A percentile compares a stretch with the other conserved stretches of the same genome.
Conservation (phyloP, 1,140 invertebrate genomes). For the Monomorium pharaonis region DNA sequence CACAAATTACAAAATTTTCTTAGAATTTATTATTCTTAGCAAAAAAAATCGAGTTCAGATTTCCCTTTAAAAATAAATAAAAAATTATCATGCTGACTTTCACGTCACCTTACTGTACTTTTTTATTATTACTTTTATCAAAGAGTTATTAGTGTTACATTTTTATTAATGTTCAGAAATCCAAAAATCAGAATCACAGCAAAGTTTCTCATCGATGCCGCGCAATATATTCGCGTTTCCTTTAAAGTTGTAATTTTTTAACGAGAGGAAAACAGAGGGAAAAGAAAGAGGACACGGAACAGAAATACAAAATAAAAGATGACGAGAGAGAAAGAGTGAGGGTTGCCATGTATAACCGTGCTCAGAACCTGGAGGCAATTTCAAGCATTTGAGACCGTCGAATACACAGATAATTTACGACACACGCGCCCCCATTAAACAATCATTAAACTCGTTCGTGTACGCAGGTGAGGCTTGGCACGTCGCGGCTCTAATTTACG, state of each 20-base stretch:
- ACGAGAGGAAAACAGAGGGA: not conserved
- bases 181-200: conserved; percentile 4
- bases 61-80: too few species aligned
- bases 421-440: conserved; percentile 84
- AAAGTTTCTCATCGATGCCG: conserved; percentile 1
- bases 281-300: conserved; percentile 31
- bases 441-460: conserved; percentile 86
- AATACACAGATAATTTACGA: conserved; percentile 85
- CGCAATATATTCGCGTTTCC: conserved; percentile 6
- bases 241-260: conserved; percentile 64
- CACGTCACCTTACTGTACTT: too few species aligned
- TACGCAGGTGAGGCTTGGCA: conserved; percentile 82
- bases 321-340: conserved; percentile 53
- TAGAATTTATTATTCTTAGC: not conserved
- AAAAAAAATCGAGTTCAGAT: too few species aligned
- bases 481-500: conserved; percentile 84
- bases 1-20: not conserved
- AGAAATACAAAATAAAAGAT: conserved; percentile 38
- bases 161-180: conserved; percentile 33
- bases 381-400: conserved; percentile 84
- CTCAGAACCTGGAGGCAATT: conserved; percentile 82
- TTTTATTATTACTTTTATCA: too few species aligned
- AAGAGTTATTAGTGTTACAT: not conserved
- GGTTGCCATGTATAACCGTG: conserved; percentile 61
- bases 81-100: too few species aligned